These are phyloP conservation scores for Heliconius ethilla DNA, from an alignment of 2,888 invertebrate species.

Conservation along the genomic window DNA sequence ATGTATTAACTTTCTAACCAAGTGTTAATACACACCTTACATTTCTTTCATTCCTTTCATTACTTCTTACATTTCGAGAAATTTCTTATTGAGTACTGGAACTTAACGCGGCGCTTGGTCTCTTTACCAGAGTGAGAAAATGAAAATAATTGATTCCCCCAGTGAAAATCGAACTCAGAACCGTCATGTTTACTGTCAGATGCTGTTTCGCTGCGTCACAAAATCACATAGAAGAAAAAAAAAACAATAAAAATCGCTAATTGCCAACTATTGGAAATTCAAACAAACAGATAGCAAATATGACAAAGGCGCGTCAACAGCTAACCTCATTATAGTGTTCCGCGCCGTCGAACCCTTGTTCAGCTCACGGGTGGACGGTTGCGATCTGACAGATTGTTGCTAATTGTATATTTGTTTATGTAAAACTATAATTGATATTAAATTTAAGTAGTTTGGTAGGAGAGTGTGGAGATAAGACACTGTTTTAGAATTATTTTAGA, in stretches of 20 bases:
- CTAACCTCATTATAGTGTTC: slow-evolving; percentile 53
- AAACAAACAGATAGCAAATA: slow-evolving; percentile 13
- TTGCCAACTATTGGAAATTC: slow-evolving; percentile 23
- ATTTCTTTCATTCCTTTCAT: too few species aligned
- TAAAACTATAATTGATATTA: too few species aligned
- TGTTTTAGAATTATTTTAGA: not conserved
- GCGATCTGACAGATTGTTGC: slow-evolving; percentile 25
- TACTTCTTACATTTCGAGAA: not conserved
- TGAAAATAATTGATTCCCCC: too few species aligned
- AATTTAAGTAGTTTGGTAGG: too few species aligned
- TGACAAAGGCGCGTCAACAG: slow-evolving; percentile 35
- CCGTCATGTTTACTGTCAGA: too few species aligned
- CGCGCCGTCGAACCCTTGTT: slow-evolving; percentile 43
- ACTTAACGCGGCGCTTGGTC: too few species aligned
- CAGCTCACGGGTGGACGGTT: slow-evolving; percentile 18
- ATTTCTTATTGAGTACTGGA: not conserved
- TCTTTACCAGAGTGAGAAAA: too few species aligned
- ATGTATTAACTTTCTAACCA: not conserved
- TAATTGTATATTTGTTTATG: too few species aligned
- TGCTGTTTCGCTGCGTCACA: too few species aligned
- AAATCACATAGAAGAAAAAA: too few species aligned
- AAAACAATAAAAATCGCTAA: not conserved
- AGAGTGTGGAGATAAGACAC: too few species aligned
- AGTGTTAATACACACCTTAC: not conserved
- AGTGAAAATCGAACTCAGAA: too few species aligned